phyloP scores from a whole-genome alignment of 2,797 vertebrate species.

The Propithecus deckenii region DNA sequence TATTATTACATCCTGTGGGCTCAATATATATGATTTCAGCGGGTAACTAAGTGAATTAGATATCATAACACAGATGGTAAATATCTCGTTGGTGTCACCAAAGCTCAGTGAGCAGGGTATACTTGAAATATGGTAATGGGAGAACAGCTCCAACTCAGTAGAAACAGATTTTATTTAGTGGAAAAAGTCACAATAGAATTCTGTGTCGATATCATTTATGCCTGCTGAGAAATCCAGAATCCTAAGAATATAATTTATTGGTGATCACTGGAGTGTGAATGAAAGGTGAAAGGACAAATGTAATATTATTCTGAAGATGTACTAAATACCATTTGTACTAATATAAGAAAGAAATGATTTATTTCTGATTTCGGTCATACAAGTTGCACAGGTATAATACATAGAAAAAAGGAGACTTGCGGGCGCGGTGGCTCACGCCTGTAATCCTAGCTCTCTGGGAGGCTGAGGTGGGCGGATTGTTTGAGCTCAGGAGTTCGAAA shows the following conservation, averaged over 20 bases:
- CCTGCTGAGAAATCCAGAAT: conserved; percentile 45
- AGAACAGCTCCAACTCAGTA: conserved; percentile 12
- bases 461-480: too few species aligned
- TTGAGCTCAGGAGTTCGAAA: too few species aligned
- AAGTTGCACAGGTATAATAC: not conserved
- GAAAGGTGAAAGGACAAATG: not conserved
- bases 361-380: not conserved
- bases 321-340: not conserved
- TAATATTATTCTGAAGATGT: not conserved
- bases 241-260: conserved; percentile 17
- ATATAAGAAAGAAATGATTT: conserved; percentile 13
- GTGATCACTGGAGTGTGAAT: not conserved
- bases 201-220: conserved; percentile 34
- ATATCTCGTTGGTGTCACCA: conserved; percentile 55
- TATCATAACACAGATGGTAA: conserved; percentile 63
- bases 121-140: conserved; percentile 57
- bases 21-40: conserved; percentile 58
- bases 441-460: too few species aligned
- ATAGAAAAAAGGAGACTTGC: not conserved
- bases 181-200: conserved; percentile 47
- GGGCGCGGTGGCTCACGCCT: too few species aligned
- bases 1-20: conserved; percentile 42
- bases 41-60: conserved; percentile 53
- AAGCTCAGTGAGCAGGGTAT: conserved; percentile 29
- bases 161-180: conserved; percentile 51